Evolutionary conservation across 2,888 invertebrate species (phyloP), one percentile per base, ranked within the genome.

Genomic region (Antheraea yamamai): DNA sequence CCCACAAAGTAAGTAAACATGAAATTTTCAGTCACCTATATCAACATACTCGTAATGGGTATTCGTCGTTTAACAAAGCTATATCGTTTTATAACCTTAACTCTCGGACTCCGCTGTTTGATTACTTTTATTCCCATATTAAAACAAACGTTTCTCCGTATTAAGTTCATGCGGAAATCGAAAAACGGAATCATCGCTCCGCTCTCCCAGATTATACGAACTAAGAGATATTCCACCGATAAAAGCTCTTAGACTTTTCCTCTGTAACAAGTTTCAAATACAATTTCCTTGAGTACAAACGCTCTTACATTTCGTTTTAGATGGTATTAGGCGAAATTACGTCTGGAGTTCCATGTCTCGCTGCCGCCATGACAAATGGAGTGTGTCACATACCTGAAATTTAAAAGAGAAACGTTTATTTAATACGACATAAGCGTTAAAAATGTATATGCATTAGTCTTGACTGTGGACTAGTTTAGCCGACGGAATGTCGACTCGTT

Each of bases 321-420:
- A 70, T n/a, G 70, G 35, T 70, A 39, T 70, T 70, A 70, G 39
- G 70, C 23, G 70, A 70, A 70, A 70, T 70, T 70, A 70, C 70
- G 70, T 70, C 70, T 70, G 70, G 39, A 70, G 39, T 39, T 70
- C 39, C 47, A 23, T 7, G 20, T 23, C 70, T 64, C 30, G 39
- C n/a, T 1, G 23, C 16, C n/a, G n/a, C 39, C 39, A 39, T 39
- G 70, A 68, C 64, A 77, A 79, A 76, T 78, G 76, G 79, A 74
- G 78, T 77, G 75, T 75, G 78, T 75, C 79, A 78, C 79, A 73
- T 83, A 85, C 85, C 85, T 85, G 85, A 70, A 85, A 85, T 39
- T 70, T 70, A 35, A 66, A 66, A 66, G 30, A 66, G 26, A 30
- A 61, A 12, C 1, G 64, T 18, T 66, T 64, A 66, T 14, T 20